Base-by-base conservation (phyloP, 2,797 vertebrate genomes). In the Bucorvus abyssinicus region DNA sequence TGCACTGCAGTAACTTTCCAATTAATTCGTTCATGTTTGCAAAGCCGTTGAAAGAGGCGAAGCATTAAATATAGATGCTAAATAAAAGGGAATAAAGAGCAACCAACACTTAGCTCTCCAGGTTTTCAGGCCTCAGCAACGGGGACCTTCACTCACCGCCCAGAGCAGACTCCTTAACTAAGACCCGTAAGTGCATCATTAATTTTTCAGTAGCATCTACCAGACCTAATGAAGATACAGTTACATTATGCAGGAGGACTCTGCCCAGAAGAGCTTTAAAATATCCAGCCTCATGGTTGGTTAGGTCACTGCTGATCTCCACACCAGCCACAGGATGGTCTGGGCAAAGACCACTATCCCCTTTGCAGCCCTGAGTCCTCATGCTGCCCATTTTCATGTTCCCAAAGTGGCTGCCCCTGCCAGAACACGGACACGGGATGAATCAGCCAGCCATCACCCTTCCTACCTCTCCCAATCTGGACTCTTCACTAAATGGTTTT, bases 61-160 rank as follows among this genome's bases (percentile, higher is more conserved):
- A 68, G 74, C 87, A 94, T 94, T 96, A 94, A 96, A 94, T 96
- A 95, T 93, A 89, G 88, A 97, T 93, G 91, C 91, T 95, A 96
- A 96, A 94, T 93, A 94, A 94, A 90, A 92, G 84, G 67, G 91
- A 91, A 94, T 95, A 93, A 95, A 93, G 45, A 87, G 93, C 77
- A 91, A 84, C 55, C 84, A 38, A 63, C 77, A n/a, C 85, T 79
- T 42, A 44, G 83, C 88, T 93, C 93, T 90, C 83, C 90, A 80
- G 83, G 80, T 91, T 91, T 71, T 52, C 87, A 44, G 82, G 91
- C 68, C 89, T 64, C 1, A 3, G 45, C 94, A 92, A 64, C 6
- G 24, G 89, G 89, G 85, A 67, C 13, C 1, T 60, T 84, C 34
- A 0, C 67, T 86, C 44, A 20, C 79, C 80, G 82, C 90, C 79